Percentiles rank a stretch among this genome's conserved stretches.
These are phyloP conservation scores for Novumbra hubbsi DNA, from an alignment of 2,797 vertebrate species.

Conservation along the genomic window DNA sequence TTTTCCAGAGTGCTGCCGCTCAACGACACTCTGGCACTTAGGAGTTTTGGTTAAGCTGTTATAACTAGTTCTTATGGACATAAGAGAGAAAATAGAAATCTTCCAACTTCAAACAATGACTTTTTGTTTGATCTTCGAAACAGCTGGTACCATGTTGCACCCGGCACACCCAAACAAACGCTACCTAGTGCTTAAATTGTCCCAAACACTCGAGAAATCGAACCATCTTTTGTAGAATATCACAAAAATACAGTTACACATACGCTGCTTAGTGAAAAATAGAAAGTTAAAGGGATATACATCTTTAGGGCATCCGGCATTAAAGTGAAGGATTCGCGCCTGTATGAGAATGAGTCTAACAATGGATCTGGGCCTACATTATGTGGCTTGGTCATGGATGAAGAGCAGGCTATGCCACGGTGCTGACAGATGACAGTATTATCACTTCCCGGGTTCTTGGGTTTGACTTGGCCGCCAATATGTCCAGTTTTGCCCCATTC, in stretches of 20 bases:
- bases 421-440: conserved; percentile 24
- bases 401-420: conserved; percentile 23
- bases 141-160: conserved; percentile 55
- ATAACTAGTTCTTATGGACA: conserved; percentile 44
- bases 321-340: neutral
- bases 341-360: neutral
- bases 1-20: neutral
- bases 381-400: conserved; percentile 17
- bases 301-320: neutral
- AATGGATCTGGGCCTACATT: neutral
- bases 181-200: conserved; percentile 39
- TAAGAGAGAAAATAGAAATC: conserved; percentile 35
- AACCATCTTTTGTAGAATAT: neutral
- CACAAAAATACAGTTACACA: conserved; percentile 4
- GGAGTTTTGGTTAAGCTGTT: conserved; percentile 21
- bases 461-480: conserved; percentile 35
- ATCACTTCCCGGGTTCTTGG: conserved; percentile 48
- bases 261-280: neutral
- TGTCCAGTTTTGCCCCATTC: conserved; percentile 45
- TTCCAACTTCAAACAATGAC: conserved; percentile 28
- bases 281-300: neutral
- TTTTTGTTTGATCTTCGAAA: conserved; percentile 47
- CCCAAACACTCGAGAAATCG: no score
- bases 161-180: conserved; percentile 47
- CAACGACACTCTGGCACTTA: conserved; percentile 3